These are phyloP conservation scores for Zaprionus ornatus DNA, from an alignment of 1,140 invertebrate genomes.

Conservation along the genomic window DNA sequence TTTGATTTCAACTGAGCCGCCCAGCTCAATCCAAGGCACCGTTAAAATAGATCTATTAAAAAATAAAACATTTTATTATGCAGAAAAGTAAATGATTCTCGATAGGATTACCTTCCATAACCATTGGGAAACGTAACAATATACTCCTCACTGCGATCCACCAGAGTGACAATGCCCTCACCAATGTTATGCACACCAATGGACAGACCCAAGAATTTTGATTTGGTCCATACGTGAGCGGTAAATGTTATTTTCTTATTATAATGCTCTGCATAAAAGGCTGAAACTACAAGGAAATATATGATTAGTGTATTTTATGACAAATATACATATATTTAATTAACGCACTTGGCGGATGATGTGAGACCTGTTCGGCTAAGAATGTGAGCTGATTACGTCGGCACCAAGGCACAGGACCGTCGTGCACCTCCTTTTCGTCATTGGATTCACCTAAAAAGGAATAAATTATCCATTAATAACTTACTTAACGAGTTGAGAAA, in stretches of 20 bases:
- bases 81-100: background rate
- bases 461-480: background rate
- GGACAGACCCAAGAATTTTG: conserved; percentile 97
- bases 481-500: background rate
- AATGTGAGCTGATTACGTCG: conserved; percentile 92
- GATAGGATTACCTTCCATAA: conserved; percentile 90
- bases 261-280: conserved; percentile 98
- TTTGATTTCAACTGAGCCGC: conserved; percentile 93
- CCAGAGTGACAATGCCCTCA: conserved; percentile 91
- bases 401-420: conserved; percentile 94
- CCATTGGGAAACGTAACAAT: conserved; percentile 97
- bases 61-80: background rate
- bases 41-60: conserved; percentile 93
- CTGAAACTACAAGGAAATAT: conserved; percentile 89
- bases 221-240: conserved; percentile 98
- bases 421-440: conserved; percentile 84
- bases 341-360: conserved; percentile 96
- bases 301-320: background rate
- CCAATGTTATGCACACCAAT: conserved; percentile 96
- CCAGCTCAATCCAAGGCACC: conserved; percentile 98
- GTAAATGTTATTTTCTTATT: conserved; percentile 95
- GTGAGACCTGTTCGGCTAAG: conserved; percentile 99
- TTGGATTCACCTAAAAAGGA: conserved; percentile 50
- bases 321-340: background rate
- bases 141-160: conserved; percentile 96